Base-by-base conservation (phyloP, 1,140 invertebrate genomes). In the Hypothenemus hampei region DNA sequence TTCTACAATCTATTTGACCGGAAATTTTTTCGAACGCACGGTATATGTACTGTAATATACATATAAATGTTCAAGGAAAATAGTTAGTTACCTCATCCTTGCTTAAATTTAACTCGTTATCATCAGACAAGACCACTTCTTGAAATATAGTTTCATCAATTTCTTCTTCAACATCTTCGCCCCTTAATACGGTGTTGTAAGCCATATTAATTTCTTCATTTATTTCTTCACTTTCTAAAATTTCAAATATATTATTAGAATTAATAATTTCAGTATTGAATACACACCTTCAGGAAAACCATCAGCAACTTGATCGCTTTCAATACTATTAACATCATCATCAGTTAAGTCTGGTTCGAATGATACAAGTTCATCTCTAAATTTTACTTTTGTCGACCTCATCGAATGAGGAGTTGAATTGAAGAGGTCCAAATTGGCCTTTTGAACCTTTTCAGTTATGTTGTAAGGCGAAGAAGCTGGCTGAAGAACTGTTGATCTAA, bases 311-410 rank as follows among this genome's bases (percentile, higher is more conserved):
- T 67, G 58, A 40, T 71, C 67, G 52, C 69, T 70, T 57, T 70
- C 68, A 24, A 72, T 64, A 41, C 70, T 72, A 37, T 65, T 64
- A 0, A 69, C 67, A 46, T 70, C 70, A 47, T 70, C 69, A 45
- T 69, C 67, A 15, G 70, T 69, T n/a, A 69, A 41, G 36, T 70
- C 66, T 13, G 70, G 66, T 52, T 72, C 69, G 37, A 68, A 72
- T 48, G 66, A 63, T 7, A 68, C 62, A 13, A 72, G 53, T 19
- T 67, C 61, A 51, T 69, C 65, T 50, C 60, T 63, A 51, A 72
- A 72, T 49, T 65, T 64, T 0, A 72, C 67, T 60, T 58, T 67
- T 35, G 44, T 44, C 7, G 58, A 44, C 53, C 62, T 65, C 4
- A 15, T 43, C 16, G 44, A 21, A 16, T 59, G 37, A 3, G 37